phyloP scores from a whole-genome alignment of 1,140 invertebrate genomes.

The Acromyrmex charruanus region DNA sequence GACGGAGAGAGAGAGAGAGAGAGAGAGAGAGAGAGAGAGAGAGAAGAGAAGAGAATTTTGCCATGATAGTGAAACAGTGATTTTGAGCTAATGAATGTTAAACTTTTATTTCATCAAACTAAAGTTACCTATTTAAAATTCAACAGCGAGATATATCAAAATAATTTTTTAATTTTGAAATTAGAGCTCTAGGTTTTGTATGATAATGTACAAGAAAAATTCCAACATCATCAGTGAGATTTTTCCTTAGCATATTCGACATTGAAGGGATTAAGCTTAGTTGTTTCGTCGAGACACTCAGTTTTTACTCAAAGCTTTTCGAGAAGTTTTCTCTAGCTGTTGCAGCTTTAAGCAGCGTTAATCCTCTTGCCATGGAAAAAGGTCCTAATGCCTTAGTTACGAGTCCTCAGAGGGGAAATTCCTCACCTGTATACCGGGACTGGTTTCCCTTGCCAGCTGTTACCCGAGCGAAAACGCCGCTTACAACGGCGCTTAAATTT shows the following conservation, averaged over 20 bases:
- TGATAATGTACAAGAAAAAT: neutral
- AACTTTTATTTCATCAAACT: slow-evolving; percentile 1
- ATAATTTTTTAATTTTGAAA: slow-evolving; percentile 7
- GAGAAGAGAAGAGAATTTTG: neutral
- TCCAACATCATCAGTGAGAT: neutral
- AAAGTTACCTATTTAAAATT: slow-evolving; percentile 24
- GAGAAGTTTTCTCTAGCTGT: slow-evolving; percentile 17
- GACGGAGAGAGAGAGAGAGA: neutral
- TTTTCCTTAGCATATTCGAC: slow-evolving; percentile 24
- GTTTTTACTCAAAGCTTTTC: slow-evolving; percentile 19
- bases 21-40: neutral
- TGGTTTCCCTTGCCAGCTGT: slow-evolving; percentile 46
- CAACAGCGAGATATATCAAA: neutral
- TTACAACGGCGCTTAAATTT: slow-evolving; percentile 58
- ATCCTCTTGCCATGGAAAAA: slow-evolving; percentile 59
- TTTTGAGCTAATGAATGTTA: slow-evolving; percentile 41
- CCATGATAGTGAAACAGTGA: slow-evolving; percentile 32
- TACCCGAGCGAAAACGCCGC: slow-evolving; percentile 23
- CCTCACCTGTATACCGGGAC: slow-evolving; percentile 32
- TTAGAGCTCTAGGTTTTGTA: neutral
- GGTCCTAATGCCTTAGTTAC: slow-evolving; percentile 54
- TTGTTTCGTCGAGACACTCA: slow-evolving; percentile 5
- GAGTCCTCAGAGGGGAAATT: slow-evolving; percentile 46
- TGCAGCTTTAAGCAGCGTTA: slow-evolving; percentile 58
- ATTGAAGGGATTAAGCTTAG: slow-evolving; percentile 17